Conservation (phyloP, 2,797 vertebrate species). For the Esox masquinongy region DNA sequence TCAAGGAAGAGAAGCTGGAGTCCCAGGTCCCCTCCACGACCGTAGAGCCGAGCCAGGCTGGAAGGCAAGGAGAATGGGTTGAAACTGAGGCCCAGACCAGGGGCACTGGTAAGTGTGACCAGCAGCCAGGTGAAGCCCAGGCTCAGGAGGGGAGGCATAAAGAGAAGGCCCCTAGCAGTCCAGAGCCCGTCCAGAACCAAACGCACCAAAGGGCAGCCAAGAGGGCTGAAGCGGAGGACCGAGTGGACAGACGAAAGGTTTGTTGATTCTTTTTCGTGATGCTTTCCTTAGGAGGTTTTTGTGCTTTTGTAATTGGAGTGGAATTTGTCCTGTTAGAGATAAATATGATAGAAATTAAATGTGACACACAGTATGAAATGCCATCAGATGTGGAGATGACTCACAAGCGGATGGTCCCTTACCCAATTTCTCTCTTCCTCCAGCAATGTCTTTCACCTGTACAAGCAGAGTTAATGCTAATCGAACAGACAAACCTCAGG, state of each 20-base stretch:
- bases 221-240: slow-evolving; percentile 54
- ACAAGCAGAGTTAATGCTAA: not conserved
- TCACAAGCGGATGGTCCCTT: not conserved
- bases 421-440: not conserved
- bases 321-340: not conserved
- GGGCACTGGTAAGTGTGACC: not conserved
- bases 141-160: slow-evolving; percentile 58
- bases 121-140: slow-evolving; percentile 29
- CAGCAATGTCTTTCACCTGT: slow-evolving; percentile 4
- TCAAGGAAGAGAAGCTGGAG: slow-evolving; percentile 15
- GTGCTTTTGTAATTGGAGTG: not conserved
- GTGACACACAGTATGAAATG: not conserved
- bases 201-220: slow-evolving; percentile 10
- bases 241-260: slow-evolving; percentile 63
- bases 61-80: not conserved
- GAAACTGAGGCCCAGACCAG: not conserved
- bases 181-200: slow-evolving; percentile 5
- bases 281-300: not conserved
- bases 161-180: slow-evolving; percentile 28
- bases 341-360: not conserved
- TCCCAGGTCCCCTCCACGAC: slow-evolving; percentile 18
- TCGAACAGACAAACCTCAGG: not conserved
- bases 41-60: slow-evolving; percentile 22
- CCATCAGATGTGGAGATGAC: not conserved
- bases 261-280: slow-evolving; percentile 2